phyloP scores from a whole-genome alignment of 2,113 vertebrate species.

The Hypanus sabinus region DNA sequence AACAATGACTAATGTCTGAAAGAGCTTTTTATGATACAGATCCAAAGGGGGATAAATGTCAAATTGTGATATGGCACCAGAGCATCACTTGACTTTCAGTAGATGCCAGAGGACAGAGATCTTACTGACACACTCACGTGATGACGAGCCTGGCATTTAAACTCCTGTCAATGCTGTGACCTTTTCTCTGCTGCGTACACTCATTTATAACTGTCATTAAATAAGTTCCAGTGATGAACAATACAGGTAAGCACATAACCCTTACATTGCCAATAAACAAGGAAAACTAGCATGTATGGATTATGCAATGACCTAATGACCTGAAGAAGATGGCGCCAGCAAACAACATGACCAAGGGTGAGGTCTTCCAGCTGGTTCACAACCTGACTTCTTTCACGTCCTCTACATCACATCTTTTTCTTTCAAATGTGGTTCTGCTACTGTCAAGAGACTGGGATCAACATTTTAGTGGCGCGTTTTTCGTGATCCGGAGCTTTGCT shows the following conservation, averaged over 20 bases:
- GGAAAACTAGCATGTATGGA: too few relatives aligned
- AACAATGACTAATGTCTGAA: background rate
- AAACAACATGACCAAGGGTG: too few relatives aligned
- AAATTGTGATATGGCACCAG: background rate
- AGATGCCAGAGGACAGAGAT: background rate
- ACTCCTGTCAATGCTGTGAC: background rate
- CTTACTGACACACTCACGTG: background rate
- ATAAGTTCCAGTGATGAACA: background rate
- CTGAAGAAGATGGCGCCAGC: too few relatives aligned
- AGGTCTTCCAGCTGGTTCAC: too few relatives aligned
- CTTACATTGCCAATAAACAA: background rate
- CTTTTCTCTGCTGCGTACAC: background rate
- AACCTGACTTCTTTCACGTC: too few relatives aligned
- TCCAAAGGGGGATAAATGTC: slow-evolving; percentile 23
- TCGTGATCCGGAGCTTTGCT: too few relatives aligned
- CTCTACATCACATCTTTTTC: too few relatives aligned
- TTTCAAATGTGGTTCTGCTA: too few relatives aligned
- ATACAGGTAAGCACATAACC: background rate
- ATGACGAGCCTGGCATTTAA: slow-evolving; percentile 1
- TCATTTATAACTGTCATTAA: background rate
- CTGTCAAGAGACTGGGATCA: too few relatives aligned
- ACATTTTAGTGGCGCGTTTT: too few relatives aligned
- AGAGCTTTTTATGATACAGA: background rate
- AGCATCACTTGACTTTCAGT: background rate
- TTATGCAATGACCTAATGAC: too few relatives aligned